Base-by-base conservation (phyloP, 2,113 vertebrate genomes). In the Elephas maximus region DNA sequence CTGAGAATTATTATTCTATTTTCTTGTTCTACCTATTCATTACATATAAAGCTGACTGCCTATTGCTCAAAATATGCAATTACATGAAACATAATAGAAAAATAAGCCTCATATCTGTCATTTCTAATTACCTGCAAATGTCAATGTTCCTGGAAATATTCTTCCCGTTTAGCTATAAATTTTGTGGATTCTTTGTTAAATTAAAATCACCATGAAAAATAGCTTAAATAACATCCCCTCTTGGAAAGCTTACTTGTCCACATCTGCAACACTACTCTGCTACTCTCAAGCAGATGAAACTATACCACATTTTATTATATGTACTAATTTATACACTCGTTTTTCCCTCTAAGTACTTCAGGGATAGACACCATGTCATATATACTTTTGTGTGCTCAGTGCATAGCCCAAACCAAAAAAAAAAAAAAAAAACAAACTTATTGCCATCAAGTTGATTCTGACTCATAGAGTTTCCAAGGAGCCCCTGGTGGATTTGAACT, bases 41-140 rank as follows among this genome's bases (percentile, higher is more conserved):
- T 92, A 78, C 60, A 82, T 85, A 85, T 62, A 97, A 93, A 94
- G 85, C 84, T 96, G 80, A 93, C 93, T 76, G 89, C 86, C n/a
- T 95, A 79, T 44, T 95, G 82, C 53, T 79, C 78, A 76, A 94
- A 92, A 91, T 94, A 91, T 73, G 93, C 63, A 88, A 89, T 96
- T 94, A 96, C 76, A 9, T 81, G 69, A 96, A 86, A 92, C 78
- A 92, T 89, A 95, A 76, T 78, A 94, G 94, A 33, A 95, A 97
- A 92, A 96, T 97, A 95, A 91, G 62, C 60, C 90, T 94, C 88
- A 94, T 83, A 91, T 87, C 94, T 94, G 76, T 95, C 88, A 89
- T 96, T 96, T 96, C 89, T 92, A 97, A 96, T 97, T 96, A 96
- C 71, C 95, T 90, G n/a, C 51, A 95, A 86, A 96, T 93, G 96